These are phyloP conservation scores for Opisthograptis luteolata DNA, from an alignment of 2,888 invertebrate genomes.

Conservation along the genomic window DNA sequence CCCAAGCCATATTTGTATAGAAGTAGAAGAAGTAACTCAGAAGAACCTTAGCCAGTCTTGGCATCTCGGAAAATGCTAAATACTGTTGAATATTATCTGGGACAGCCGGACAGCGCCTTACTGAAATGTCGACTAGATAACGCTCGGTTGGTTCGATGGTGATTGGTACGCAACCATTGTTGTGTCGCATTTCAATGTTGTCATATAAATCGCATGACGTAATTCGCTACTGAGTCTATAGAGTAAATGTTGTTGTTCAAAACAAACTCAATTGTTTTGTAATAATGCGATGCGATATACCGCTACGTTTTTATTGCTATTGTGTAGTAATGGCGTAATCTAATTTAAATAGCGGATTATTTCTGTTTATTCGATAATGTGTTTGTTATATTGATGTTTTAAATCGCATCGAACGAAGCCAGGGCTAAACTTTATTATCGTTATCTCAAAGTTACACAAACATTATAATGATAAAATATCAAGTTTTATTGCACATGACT, in stretches of 20 bases:
- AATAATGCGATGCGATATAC: conserved; percentile 6
- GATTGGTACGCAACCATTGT: conserved; percentile 26
- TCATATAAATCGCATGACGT: conserved; percentile 24
- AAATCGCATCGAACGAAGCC: too few relatives aligned
- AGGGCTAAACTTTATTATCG: too few relatives aligned
- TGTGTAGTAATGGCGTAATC: background rate
- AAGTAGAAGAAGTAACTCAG: too few relatives aligned
- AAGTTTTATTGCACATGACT: conserved; percentile 4
- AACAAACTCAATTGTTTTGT: conserved; percentile 28
- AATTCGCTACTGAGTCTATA: conserved; percentile 18
- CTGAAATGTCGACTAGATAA: conserved; percentile 20
- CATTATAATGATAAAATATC: too few relatives aligned
- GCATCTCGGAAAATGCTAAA: too few relatives aligned
- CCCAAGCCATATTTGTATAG: too few relatives aligned
- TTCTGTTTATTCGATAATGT: background rate
- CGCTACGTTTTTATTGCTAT: background rate
- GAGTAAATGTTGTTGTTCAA: conserved; percentile 20
- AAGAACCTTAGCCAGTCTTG: too few relatives aligned
- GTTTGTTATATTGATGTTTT: too few relatives aligned
- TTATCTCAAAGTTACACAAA: too few relatives aligned
- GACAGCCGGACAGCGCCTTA: background rate
- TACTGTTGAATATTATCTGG: too few relatives aligned
- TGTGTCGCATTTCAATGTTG: conserved; percentile 12
- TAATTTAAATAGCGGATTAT: too few relatives aligned
- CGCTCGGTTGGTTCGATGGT: conserved; percentile 8